phyloP scores from a whole-genome alignment of 2,797 vertebrate genomes.

The Hydrolagus colliei region DNA sequence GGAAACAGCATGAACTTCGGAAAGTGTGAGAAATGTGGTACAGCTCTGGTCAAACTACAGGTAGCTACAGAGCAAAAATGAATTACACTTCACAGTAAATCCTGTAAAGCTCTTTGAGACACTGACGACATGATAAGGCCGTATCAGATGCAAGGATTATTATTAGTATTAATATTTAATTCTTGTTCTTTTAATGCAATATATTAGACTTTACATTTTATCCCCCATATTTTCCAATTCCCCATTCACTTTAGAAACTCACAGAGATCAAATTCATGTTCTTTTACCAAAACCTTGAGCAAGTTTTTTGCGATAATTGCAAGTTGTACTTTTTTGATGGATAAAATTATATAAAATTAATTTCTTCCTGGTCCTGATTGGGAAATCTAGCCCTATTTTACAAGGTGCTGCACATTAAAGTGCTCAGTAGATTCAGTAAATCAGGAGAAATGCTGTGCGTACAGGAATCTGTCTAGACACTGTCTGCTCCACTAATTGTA shows the following conservation, averaged over 20 bases:
- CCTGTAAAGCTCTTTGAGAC: neutral
- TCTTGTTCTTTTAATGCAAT: neutral
- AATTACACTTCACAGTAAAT: neutral
- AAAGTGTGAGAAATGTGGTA: slow-evolving; percentile 24
- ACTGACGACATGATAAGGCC: neutral
- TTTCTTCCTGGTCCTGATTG: neutral
- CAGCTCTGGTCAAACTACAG: slow-evolving; percentile 6
- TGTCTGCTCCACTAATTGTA: slow-evolving; percentile 25
- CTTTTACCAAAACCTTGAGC: neutral
- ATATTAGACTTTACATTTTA: neutral
- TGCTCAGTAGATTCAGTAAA: slow-evolving; percentile 17
- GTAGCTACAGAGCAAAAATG: neutral
- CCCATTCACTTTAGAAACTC: slow-evolving; percentile 9
- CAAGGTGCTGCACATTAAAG: slow-evolving; percentile 6
- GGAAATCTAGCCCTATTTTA: neutral
- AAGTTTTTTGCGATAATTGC: neutral
- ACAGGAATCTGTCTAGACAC: slow-evolving; percentile 31
- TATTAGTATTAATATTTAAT: no score
- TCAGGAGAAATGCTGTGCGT: slow-evolving; percentile 11
- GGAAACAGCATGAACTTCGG: slow-evolving; percentile 23
- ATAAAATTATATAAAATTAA: slow-evolving; percentile 19
- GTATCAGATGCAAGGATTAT: no score
- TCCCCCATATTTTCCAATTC: neutral
- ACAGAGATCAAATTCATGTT: slow-evolving; percentile 23
- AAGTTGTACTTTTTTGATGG: neutral